Percentiles rank a stretch among this genome's conserved stretches.
phyloP scores from a whole-genome alignment of 2,113 vertebrate genomes.

The Phrynocephalus versicolor region DNA sequence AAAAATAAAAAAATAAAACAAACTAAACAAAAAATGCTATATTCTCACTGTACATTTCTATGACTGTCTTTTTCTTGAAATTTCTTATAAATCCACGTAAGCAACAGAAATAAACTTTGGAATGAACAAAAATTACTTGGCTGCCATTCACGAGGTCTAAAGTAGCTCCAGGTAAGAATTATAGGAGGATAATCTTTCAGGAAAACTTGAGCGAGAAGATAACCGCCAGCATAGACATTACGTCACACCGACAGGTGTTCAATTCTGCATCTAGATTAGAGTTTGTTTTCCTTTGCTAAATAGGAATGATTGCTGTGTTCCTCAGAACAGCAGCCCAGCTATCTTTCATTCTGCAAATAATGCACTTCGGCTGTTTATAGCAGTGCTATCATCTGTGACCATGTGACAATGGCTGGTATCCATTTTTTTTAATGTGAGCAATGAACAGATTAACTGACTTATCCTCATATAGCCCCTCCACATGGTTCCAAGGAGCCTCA shows the following conservation, averaged over 20 bases:
- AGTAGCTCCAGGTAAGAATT: constrained; percentile 47
- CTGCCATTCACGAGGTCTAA: constrained; percentile 39
- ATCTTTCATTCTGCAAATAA: background rate
- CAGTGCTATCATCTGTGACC: no score
- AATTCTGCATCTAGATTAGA: background rate
- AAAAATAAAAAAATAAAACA: background rate
- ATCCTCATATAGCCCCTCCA: background rate
- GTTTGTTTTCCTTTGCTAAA: background rate
- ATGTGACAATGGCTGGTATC: background rate
- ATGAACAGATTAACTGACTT: background rate
- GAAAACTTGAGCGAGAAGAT: background rate
- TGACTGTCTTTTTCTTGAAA: constrained; percentile 22
- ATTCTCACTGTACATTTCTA: constrained; percentile 9
- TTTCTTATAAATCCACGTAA: background rate
- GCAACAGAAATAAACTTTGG: background rate
- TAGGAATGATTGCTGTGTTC: background rate
- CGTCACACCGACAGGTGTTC: background rate
- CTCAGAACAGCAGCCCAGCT: background rate
- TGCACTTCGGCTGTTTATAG: background rate
- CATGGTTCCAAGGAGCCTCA: background rate
- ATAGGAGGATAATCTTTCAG: constrained; percentile 44
- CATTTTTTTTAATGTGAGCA: background rate
- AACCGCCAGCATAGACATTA: background rate
- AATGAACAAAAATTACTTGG: background rate
- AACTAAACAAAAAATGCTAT: background rate